These are phyloP conservation scores for Merops nubicus DNA, from an alignment of 2,113 vertebrate species.

Conservation along the genomic window DNA sequence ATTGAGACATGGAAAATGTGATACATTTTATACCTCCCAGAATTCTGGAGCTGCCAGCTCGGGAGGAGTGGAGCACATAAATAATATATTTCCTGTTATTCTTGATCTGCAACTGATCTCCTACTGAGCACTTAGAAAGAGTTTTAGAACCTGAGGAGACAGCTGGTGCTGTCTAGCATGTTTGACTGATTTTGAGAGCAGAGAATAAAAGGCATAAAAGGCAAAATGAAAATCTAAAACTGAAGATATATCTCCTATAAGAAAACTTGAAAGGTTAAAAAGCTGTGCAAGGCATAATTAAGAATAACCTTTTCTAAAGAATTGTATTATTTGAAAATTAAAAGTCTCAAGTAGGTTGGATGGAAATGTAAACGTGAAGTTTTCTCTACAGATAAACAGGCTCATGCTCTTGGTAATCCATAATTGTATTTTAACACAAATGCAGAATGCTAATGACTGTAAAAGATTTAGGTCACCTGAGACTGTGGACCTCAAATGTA, in stretches of 20 bases:
- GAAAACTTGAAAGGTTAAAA: slow-evolving; percentile 1
- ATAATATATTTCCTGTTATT: slow-evolving; percentile 55
- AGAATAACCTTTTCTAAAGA: not conserved
- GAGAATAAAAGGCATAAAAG: not conserved
- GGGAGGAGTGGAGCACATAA: slow-evolving; percentile 30
- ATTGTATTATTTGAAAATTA: not conserved
- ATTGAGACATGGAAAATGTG: not conserved
- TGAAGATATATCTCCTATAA: not conserved
- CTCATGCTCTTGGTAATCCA: not conserved
- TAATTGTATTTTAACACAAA: not conserved
- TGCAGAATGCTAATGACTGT: not conserved
- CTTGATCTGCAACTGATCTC: slow-evolving; percentile 34
- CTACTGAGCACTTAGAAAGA: slow-evolving; percentile 27
- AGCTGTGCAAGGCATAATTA: not conserved
- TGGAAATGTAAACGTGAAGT: not conserved
- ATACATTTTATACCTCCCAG: not conserved
- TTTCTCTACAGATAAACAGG: not conserved
- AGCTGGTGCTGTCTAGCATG: slow-evolving; percentile 40
- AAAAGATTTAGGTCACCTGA: not conserved
- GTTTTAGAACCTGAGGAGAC: slow-evolving; percentile 25
- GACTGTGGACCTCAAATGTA: not conserved
- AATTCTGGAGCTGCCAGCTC: slow-evolving; percentile 18
- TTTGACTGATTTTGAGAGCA: slow-evolving; percentile 41
- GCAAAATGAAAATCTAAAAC: not conserved
- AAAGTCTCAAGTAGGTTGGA: not conserved